Conservation (phyloP, 1,140 invertebrate genomes). For the Triops cancriformis region DNA sequence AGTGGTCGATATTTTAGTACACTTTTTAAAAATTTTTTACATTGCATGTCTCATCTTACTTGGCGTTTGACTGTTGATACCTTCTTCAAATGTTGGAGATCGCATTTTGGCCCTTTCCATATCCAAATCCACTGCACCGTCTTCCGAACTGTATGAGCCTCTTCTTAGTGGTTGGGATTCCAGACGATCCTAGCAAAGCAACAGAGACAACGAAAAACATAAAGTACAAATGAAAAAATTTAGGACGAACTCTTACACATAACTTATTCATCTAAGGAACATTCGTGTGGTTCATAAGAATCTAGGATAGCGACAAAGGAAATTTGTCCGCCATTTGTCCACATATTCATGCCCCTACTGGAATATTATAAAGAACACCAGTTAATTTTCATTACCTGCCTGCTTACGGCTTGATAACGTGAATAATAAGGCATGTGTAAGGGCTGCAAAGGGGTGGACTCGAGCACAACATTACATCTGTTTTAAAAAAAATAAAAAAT, state of each 20-base stretch:
- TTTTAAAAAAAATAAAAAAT: not conserved
- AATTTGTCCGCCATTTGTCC: no score
- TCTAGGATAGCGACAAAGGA: no score
- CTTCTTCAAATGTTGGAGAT: slow-evolving; percentile 7
- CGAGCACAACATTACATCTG: slow-evolving; percentile 16
- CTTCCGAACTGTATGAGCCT: slow-evolving; percentile 11
- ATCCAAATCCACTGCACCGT: slow-evolving; percentile 1
- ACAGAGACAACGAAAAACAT: not conserved
- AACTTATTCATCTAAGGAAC: no score
- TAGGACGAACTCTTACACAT: no score
- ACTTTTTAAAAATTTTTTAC: not conserved
- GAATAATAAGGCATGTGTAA: slow-evolving; percentile 22
- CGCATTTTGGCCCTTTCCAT: slow-evolving; percentile 10
- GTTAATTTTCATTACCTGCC: slow-evolving; percentile 15
- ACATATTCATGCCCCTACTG: no score
- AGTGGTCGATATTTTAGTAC: not conserved
- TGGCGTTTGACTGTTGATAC: not conserved
- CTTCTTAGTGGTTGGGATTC: slow-evolving; percentile 18
- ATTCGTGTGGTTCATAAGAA: no score
- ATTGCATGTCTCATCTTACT: not conserved
- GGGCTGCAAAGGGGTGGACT: slow-evolving; percentile 19
- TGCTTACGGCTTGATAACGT: slow-evolving; percentile 19
- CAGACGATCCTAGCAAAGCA: slow-evolving; percentile 1
- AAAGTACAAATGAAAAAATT: not conserved
- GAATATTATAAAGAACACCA: not conserved